Percentiles rank a stretch among this genome's conserved stretches.
Conservation (phyloP, 2,113 vertebrate species). For the Ceyx margarethae region DNA sequence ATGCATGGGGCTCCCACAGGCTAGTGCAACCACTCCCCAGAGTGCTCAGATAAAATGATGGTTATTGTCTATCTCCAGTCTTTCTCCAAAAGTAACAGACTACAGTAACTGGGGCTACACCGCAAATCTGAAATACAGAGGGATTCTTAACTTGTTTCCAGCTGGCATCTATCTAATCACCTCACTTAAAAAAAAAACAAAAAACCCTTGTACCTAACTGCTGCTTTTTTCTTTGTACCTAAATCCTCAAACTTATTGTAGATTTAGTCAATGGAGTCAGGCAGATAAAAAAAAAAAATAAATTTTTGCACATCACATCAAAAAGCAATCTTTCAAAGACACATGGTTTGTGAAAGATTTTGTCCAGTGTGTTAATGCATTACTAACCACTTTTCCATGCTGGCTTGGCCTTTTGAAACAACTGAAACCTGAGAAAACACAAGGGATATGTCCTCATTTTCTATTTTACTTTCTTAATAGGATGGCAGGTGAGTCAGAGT, state of each 20-base stretch:
- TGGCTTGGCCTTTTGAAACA: slow-evolving; percentile 42
- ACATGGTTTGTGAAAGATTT: not conserved
- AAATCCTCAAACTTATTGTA: not conserved
- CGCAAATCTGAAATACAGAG: not conserved
- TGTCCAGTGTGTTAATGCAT: not conserved
- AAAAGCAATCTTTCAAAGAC: not conserved
- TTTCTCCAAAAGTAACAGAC: not conserved
- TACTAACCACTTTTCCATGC: slow-evolving; percentile 45
- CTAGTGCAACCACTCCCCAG: not conserved
- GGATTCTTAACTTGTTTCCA: not conserved
- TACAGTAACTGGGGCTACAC: not conserved
- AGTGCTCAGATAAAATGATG: not conserved
- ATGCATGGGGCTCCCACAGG: not conserved
- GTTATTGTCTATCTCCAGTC: not conserved
- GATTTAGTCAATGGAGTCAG: not conserved
- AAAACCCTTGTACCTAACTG: not conserved
- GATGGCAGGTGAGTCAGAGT: slow-evolving; percentile 43
- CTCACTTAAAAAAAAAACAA: not conserved
- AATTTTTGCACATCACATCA: not conserved
- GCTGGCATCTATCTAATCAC: not conserved
- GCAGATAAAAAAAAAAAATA: not conserved
- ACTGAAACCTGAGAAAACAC: slow-evolving; percentile 52
- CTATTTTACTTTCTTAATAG: slow-evolving; percentile 44
- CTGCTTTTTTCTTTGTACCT: not conserved
- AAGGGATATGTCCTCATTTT: slow-evolving; percentile 21